Evolutionary conservation across 2,113 vertebrate species (phyloP).

Genomic region (Nothobranchius furzeri): DNA sequence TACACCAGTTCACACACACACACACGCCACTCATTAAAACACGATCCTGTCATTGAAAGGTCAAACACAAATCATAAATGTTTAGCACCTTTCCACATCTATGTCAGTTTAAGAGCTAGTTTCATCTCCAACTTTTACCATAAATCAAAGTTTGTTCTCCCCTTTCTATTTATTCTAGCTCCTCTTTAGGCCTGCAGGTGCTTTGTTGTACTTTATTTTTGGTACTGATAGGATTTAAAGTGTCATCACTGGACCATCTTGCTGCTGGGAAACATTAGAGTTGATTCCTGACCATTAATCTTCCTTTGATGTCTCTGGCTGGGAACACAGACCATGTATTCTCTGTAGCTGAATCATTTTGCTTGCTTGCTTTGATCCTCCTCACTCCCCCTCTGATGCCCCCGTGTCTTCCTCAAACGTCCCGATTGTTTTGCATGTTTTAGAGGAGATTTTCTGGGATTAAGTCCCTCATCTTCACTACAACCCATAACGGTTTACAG

Average conservation of each 20-base stretch:
- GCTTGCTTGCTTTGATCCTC: background rate
- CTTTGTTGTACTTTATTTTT: background rate
- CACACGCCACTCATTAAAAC: conserved; percentile 24
- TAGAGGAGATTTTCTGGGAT: conserved; percentile 23
- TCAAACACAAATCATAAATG: conserved; percentile 28
- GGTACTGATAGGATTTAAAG: background rate
- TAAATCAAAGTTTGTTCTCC: background rate
- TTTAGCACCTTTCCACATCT: background rate
- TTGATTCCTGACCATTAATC: conserved; percentile 38
- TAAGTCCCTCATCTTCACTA: conserved; percentile 14
- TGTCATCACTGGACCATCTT: conserved; percentile 4
- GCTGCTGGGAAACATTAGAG: conserved; percentile 21
- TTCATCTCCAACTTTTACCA: background rate
- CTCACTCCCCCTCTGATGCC: background rate
- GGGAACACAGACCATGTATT: conserved; percentile 10
- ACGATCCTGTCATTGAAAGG: conserved; percentile 43
- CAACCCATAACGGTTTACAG: background rate
- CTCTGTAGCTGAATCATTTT: conserved; percentile 1
- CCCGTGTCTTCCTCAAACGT: conserved; percentile 6
- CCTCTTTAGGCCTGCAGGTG: background rate
- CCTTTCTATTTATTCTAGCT: background rate
- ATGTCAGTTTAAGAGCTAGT: background rate
- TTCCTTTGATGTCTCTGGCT: conserved; percentile 26
- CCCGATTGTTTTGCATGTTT: conserved; percentile 6
- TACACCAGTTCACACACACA: too few species aligned